A percentile compares a stretch with the other conserved stretches of the same genome.
Conservation (phyloP, 2,797 vertebrate genomes). For the Coccyzus lansbergi region DNA sequence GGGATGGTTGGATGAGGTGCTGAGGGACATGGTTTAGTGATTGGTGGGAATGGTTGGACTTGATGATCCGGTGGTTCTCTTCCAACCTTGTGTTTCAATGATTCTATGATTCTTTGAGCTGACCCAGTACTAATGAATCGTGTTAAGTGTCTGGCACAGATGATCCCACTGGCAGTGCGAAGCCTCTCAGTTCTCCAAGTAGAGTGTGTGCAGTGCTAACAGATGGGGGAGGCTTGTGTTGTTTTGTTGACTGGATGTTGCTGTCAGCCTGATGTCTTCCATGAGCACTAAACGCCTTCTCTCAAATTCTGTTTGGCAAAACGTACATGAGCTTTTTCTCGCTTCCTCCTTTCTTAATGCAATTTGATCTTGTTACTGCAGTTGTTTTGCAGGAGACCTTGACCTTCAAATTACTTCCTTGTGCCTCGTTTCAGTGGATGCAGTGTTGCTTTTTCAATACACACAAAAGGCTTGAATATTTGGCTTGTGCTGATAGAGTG, state of each 20-base stretch:
- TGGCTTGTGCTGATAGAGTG: background rate
- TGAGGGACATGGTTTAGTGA: too few species aligned
- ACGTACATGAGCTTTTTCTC: background rate
- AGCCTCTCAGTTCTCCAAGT: background rate
- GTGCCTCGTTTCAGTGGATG: background rate
- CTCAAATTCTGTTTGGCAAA: background rate
- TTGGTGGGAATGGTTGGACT: too few species aligned
- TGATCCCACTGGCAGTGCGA: background rate
- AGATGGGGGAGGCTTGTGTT: background rate
- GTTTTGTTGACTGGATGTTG: background rate
- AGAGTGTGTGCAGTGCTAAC: background rate
- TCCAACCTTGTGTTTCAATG: too few species aligned
- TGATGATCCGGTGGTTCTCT: too few species aligned
- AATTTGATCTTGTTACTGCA: background rate
- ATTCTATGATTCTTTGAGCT: too few species aligned
- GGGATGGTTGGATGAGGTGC: too few species aligned
- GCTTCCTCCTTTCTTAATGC: background rate
- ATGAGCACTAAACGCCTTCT: background rate
- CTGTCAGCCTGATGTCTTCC: background rate
- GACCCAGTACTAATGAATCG: background rate
- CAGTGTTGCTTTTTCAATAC: background rate
- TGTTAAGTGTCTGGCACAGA: background rate
- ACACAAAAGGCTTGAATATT: background rate
- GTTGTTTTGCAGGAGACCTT: background rate
- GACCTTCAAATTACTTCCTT: conserved; percentile 28